Evolutionary conservation across 2,888 invertebrate genomes (phyloP), one percentile per base, ranked within the genome.

Genomic region (Mylabris sibirica): DNA sequence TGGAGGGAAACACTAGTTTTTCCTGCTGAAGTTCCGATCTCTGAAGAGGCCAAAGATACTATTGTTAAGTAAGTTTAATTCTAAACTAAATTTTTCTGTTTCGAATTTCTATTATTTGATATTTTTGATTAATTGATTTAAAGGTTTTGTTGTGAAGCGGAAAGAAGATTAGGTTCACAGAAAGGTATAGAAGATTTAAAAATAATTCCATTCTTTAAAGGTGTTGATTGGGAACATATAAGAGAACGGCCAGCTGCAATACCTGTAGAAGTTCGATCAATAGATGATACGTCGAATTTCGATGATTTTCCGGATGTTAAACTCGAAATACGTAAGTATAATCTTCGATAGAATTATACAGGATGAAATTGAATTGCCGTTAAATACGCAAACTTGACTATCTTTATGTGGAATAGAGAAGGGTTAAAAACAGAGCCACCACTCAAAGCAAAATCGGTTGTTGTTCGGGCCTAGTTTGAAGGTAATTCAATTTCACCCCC

Each of bases 251-350:
- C 99, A 63, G 97, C 99, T 71, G 99, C 99, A 79, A 98, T 99
- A 86, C 93, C 96, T 61, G 97, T 99, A 26, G 97, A 98, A 84
- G 98, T 99, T 69, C 94, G 95, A 84, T 98, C 98, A 76, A 99
- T 99, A 80, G 99, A 99, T 85, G 99, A 99, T 86, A 99, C 99
- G 59, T 98, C 98, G 76, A 99, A 99, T 88, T 99, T 99, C 85
- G 99, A 99, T 87, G 99, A 99, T 81, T 99, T 99, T 89, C 99
- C 99, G 6, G 99, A 99, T 87, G 98, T 98, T 80, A 98, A 99
- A 84, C 90, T 99, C 77, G 96, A 97, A 89, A 97, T 98, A 88
- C 97, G 98, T 98, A 90, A 92, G 96, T 91, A 60, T 63, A 5
- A 20, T 20, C 4, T 49, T 17, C 11, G 26, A 26, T 26, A 26